A percentile compares a stretch with the other conserved stretches of the same genome.
phyloP scores from a whole-genome alignment of 1,140 invertebrate genomes.

The Ips nitidus region DNA sequence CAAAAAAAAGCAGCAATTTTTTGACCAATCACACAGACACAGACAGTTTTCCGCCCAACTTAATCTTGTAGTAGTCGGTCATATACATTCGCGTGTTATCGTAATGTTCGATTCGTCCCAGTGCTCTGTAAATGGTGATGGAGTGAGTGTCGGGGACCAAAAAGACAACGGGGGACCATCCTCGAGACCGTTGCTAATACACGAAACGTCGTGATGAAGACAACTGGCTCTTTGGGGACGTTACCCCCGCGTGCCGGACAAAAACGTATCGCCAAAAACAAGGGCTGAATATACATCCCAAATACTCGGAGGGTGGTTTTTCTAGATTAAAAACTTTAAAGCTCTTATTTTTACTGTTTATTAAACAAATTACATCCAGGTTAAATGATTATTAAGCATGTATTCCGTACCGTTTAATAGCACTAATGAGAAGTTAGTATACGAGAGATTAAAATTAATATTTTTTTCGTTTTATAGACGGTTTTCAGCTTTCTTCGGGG shows the following conservation, averaged over 20 bases:
- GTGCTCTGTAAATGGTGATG: slow-evolving; percentile 48
- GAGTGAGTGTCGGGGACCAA: slow-evolving; percentile 37
- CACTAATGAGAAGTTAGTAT: no score
- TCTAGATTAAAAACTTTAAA: no score
- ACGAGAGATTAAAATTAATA: slow-evolving; percentile 5
- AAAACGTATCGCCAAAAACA: slow-evolving; percentile 24
- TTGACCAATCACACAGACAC: no score
- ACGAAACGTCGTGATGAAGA: slow-evolving; percentile 52
- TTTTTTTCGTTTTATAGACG: not conserved
- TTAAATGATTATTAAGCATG: no score
- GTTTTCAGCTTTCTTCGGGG: slow-evolving; percentile 14
- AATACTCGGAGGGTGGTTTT: no score
- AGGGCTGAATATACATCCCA: slow-evolving; percentile 5
- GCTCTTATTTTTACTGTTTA: no score
- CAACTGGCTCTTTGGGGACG: slow-evolving; percentile 46
- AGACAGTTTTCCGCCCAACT: no score
- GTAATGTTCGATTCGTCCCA: slow-evolving; percentile 49
- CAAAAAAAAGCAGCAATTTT: no score
- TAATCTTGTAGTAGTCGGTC: no score
- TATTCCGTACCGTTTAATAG: no score
- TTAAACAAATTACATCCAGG: no score
- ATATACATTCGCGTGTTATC: slow-evolving; percentile 36
- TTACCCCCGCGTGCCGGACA: slow-evolving; percentile 17
- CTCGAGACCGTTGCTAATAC: slow-evolving; percentile 43
- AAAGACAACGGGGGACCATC: slow-evolving; percentile 27